phyloP scores from a whole-genome alignment of 2,113 vertebrate species.

The Paracanthobrama guichenoti region DNA sequence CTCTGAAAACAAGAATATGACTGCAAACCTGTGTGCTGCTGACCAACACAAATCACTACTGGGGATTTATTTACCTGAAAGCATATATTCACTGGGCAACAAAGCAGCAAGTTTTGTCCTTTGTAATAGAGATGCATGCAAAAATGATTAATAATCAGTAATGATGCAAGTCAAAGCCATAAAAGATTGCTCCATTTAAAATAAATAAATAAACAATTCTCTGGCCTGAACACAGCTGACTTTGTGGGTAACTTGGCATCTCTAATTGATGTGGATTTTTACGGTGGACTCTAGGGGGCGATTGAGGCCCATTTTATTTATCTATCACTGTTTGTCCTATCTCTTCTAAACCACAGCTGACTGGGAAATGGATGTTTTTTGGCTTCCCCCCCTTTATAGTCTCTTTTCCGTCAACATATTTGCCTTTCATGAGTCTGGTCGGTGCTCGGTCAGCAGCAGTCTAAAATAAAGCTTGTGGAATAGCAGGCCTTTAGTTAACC shows the following conservation, averaged over 20 bases:
- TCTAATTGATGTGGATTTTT: background rate
- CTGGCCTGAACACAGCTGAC: background rate
- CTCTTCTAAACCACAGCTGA: background rate
- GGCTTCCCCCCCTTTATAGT: background rate
- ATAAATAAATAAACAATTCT: background rate
- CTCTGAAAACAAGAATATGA: background rate
- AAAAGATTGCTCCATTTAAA: background rate
- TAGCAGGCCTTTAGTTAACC: conserved; percentile 9
- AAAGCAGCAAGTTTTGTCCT: background rate
- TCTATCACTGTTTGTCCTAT: background rate
- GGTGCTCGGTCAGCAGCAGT: background rate
- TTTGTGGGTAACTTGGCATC: background rate
- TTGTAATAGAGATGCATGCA: background rate
- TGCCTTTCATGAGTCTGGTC: conserved; percentile 19
- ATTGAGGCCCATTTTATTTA: background rate
- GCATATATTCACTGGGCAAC: background rate
- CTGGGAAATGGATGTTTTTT: background rate
- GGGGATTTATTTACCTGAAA: background rate
- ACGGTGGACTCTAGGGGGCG: background rate
- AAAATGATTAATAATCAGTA: background rate
- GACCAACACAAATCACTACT: background rate
- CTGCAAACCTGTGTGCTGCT: background rate
- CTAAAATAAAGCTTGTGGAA: conserved; percentile 25
- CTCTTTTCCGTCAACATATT: background rate
- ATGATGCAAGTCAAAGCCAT: background rate